Evolutionary conservation across 2,113 vertebrate species (phyloP), one percentile per base, ranked within the genome.

Genomic region (Oryzias curvinotus): DNA sequence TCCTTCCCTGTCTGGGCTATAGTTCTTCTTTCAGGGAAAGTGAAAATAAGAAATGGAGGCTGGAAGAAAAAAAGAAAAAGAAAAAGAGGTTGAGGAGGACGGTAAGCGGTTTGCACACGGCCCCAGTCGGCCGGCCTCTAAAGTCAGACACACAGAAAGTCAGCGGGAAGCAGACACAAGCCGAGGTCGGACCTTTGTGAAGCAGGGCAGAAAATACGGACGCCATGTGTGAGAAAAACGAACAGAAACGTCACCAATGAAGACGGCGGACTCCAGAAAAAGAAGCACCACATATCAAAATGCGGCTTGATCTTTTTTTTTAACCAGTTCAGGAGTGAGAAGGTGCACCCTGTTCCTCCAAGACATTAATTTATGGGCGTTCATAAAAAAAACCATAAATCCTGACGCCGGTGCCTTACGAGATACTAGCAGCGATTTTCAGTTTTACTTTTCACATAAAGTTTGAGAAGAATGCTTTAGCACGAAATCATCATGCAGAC

Each of bases 41-140:
- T 77, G 53, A 73, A 72, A 81, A 80, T 62, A 69, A 73, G 78
- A 65, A 84, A 74, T 60, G 50, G 59, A 66, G 52, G 47, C 30
- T 57, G 60, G 8, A 42, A 0, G 21, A 23, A 23, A 3, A 2
- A 21, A 21, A 2, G 21, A 23, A 23, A 23, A 23, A 23, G 2
- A 58, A 73, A 61, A 5, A 26, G 3, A 62, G 56, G 51, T 57
- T 57, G 57, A 54, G 65, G 60, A 66, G 53, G 26, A 62, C 65
- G 25, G 58, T 60, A 62, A 77, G 57, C 57, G 52, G 77, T 69
- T 72, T 28, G 63, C 53, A 58, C 53, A 71, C 62, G 71, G 52
- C 73, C 80, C 75, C 84, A 83, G 77, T 28, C 52, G 59, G 70
- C 63, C 80, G 82, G 83, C 86, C 85, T 85, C 84, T 23, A 50